Base-by-base conservation (phyloP, 2,797 vertebrate genomes). In the Chloroceryle amazona region DNA sequence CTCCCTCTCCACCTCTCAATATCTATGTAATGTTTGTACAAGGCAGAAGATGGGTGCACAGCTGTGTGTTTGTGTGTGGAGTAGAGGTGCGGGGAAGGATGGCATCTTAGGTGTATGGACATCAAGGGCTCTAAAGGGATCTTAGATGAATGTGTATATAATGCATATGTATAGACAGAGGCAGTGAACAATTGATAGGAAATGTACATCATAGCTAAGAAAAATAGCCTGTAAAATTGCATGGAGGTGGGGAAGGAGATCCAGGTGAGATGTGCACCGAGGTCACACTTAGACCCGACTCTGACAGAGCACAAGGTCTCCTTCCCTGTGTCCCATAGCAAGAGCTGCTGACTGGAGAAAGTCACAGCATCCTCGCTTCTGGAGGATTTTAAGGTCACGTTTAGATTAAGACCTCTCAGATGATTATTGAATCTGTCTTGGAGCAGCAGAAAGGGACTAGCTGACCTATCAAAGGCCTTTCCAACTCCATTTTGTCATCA, bases 401-500 rank as follows among this genome's bases (percentile, higher is more conserved):
- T n/a, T 68, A 65, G 62, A 51, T 86, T 79, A 62, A 89, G 37
- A 68, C 39, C 39, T 87, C 70, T 92, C 22, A 37, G 60, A 60
- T 61, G 74, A n/a, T 42, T 57, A 46, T 2, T 63, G 41, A 85
- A 74, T 71, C 47, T 57, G 14, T 39, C 60, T 87, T 80, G 81
- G 63, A 65, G 6, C 71, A 58, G 68, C 80, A 81, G 72, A 41
- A 81, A 41, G 55, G 86, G 70, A 63, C 92, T 82, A 49, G 31
- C 42, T 93, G 83, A 95, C 78, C 86, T 93, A 71, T 84, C 78
- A 84, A 42, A 73, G 70, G 67, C 47, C 37, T 31, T 96, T 86
- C 86, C 90, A 87, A 26, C 31, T 41, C 21, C 21, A 0, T 67
- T 92, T 76, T 93, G 60, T 96, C 90, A 87, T 73, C 44, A 0